Conservation (phyloP, 2,888 invertebrate species). For the Heliothis peltigera region DNA sequence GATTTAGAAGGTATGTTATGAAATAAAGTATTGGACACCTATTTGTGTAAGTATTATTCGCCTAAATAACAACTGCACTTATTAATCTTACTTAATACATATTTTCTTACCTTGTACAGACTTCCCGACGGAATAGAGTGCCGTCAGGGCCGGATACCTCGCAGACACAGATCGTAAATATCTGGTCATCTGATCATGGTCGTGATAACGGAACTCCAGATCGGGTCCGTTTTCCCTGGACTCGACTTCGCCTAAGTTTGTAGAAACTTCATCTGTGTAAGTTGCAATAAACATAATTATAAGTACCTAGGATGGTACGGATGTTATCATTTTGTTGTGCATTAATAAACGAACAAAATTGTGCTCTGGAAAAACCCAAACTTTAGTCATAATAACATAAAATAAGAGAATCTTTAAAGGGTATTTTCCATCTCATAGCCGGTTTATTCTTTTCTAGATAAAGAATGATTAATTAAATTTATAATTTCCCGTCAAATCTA, state of each 20-base stretch:
- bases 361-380: conserved; percentile 17
- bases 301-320: background rate
- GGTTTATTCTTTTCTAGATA: too few species aligned
- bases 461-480: too few species aligned
- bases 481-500: too few species aligned
- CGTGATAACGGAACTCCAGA: conserved; percentile 96
- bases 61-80: too few species aligned
- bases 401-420: too few species aligned
- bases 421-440: too few species aligned
- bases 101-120: conserved; percentile 95
- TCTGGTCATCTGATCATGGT: conserved; percentile 95
- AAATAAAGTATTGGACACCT: too few species aligned
- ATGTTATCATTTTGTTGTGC: background rate
- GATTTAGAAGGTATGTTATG: too few species aligned
- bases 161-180: conserved; percentile 95
- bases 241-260: conserved; percentile 79
- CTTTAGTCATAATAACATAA: background rate
- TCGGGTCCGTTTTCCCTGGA: conserved; percentile 77
- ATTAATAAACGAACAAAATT: background rate
- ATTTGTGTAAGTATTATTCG: too few species aligned
- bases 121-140: conserved; percentile 97
- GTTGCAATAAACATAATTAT: conserved; percentile 5
- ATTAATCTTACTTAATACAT: too few species aligned
- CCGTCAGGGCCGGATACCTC: conserved; percentile 95
- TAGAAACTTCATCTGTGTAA: conserved; percentile 71